Percentiles rank a stretch among this genome's conserved stretches.
Conservation (phyloP, 2,888 invertebrate genomes). For the Allacma fusca region DNA sequence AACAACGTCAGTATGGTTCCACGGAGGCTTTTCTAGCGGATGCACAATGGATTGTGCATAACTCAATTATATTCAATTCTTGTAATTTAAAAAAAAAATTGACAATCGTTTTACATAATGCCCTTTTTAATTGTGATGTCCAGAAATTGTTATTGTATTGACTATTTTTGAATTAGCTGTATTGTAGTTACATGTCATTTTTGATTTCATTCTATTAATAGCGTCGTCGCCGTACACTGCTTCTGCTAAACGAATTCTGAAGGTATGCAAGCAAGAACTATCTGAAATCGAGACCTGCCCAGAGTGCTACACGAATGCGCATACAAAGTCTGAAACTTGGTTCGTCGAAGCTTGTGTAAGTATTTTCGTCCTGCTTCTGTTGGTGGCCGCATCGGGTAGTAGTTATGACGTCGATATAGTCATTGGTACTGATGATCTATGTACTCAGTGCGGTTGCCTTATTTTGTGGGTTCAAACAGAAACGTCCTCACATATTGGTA, state of each 20-base stretch:
- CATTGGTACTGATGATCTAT: no score
- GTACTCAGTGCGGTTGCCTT: not conserved
- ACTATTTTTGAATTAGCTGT: no score
- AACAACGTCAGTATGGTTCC: constrained; percentile 79
- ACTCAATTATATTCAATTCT: constrained; percentile 89
- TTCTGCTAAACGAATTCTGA: constrained; percentile 79
- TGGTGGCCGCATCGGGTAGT: no score
- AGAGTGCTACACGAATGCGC: constrained; percentile 88
- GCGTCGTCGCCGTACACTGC: constrained; percentile 67
- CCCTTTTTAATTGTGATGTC: no score
- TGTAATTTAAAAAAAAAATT: no score
- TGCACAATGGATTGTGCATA: constrained; percentile 87
- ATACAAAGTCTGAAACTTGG: constrained; percentile 82
- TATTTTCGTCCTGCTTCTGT: constrained; percentile 35
- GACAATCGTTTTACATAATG: no score
- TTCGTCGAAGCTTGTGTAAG: constrained; percentile 87
- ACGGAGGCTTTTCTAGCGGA: constrained; percentile 90
- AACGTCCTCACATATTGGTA: constrained; percentile 85
- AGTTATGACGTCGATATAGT: no score
- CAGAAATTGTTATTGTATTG: no score
- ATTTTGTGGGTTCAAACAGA: constrained; percentile 62
- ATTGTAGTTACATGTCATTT: no score
- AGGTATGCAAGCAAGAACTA: constrained; percentile 87
- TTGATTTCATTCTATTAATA: constrained; percentile 36
- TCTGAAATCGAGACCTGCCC: constrained; percentile 92